Percentiles rank a stretch among this genome's conserved stretches.
phyloP scores from a whole-genome alignment of 2,797 vertebrate species.

The Hydrolagus colliei region DNA sequence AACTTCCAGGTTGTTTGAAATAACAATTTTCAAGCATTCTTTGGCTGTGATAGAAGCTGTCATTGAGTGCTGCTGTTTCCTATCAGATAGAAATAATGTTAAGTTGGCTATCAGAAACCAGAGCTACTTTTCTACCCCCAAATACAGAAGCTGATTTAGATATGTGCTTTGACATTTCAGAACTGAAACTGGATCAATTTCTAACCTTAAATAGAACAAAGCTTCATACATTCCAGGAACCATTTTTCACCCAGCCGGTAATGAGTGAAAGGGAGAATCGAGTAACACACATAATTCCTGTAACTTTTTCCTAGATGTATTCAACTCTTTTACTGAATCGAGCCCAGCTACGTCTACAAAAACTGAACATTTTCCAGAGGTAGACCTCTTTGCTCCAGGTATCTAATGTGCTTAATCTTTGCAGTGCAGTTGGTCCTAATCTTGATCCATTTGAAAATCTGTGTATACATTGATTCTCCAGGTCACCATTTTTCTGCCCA shows the following conservation, averaged over 20 bases:
- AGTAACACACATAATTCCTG: conserved; percentile 12
- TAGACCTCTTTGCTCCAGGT: conserved; percentile 25
- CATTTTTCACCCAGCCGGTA: not conserved
- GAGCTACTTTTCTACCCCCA: too few species aligned
- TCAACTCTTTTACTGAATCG: conserved; percentile 26
- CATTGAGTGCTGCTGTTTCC: not conserved
- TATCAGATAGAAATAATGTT: not conserved
- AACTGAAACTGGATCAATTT: not conserved
- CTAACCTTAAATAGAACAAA: not conserved
- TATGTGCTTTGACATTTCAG: not conserved
- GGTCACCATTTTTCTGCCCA: not conserved
- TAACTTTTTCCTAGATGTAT: conserved; percentile 25
- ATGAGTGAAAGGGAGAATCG: not conserved
- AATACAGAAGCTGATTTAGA: not conserved
- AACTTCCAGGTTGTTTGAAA: too few species aligned
- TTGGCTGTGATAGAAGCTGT: not conserved
- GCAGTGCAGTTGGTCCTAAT: not conserved
- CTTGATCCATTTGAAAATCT: not conserved
- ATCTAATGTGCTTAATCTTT: conserved; percentile 12
- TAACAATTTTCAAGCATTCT: not conserved
- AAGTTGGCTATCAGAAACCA: too few species aligned
- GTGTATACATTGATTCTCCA: not conserved
- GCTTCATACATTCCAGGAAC: not conserved
- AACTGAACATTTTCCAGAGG: conserved; percentile 28
- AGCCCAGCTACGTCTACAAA: conserved; percentile 25